Conservation (phyloP, 2,888 invertebrate genomes). For the Drosophila ezoana region DNA sequence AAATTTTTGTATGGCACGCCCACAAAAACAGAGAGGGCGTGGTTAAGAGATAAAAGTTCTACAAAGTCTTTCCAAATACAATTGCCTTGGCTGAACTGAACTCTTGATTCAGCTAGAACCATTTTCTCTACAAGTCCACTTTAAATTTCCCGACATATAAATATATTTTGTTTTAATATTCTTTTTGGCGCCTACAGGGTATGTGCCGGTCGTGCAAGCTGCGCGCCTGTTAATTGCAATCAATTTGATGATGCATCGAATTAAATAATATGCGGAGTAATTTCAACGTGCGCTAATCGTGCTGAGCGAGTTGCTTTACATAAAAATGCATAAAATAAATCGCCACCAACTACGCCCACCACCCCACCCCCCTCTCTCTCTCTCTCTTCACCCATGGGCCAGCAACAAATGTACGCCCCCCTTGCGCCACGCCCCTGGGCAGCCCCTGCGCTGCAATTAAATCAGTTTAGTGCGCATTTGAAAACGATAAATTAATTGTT, state of each 20-base stretch:
- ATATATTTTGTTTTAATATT: too few relatives aligned
- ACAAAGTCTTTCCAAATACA: too few relatives aligned
- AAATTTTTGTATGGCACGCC: too few relatives aligned
- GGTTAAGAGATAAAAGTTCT: too few relatives aligned
- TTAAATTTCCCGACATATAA: too few relatives aligned
- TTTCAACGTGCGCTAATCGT: slow-evolving; percentile 33
- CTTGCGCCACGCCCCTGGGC: fast-evolving
- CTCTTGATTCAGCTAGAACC: too few relatives aligned
- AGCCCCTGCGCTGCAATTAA: slow-evolving; percentile 37
- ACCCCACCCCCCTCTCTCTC: too few relatives aligned
- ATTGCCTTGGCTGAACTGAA: too few relatives aligned
- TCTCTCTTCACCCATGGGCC: too few relatives aligned
- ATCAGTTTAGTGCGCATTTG: slow-evolving; percentile 57
- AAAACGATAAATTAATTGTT: slow-evolving; percentile 46
- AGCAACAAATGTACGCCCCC: not conserved
- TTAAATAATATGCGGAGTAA: slow-evolving; percentile 37
- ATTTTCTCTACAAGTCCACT: too few relatives aligned
- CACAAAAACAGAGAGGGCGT: too few relatives aligned
- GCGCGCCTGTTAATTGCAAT: not conserved
- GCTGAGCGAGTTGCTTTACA: slow-evolving; percentile 46
- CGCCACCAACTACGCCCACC: slow-evolving; percentile 17
- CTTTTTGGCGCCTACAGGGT: slow-evolving; percentile 10
- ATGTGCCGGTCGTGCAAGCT: not conserved
- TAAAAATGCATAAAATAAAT: slow-evolving; percentile 51
- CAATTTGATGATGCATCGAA: slow-evolving; percentile 25